Evolutionary conservation across 2,797 vertebrate species (phyloP), one percentile per base, ranked within the genome.

Genomic region (Neomorphus geoffroyi): DNA sequence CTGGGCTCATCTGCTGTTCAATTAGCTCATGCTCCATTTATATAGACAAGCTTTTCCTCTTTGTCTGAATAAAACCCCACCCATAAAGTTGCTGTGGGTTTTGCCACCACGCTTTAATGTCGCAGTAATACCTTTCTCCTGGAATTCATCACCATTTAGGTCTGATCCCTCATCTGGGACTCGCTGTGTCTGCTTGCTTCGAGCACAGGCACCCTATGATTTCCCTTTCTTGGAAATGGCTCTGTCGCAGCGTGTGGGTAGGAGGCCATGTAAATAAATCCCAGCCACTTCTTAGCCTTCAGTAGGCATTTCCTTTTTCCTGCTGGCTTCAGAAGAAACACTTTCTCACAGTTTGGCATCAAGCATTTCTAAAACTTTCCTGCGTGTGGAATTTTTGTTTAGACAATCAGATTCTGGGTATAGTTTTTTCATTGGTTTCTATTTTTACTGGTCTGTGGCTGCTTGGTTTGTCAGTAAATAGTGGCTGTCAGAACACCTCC

Each of bases 241-340:
- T 71, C 87, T 90, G 89, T 85, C 92, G 90, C 91, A 88, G 81
- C 88, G 10, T 81, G 43, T 82, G 86, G 85, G 92, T 84, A 91
- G 72, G 64, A 92, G 88, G 80, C 89, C 94, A 11, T 84, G 77
- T 92, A 96, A 97, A 97, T 93, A 96, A 94, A 91, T 58, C 50
- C 33, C 48, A 81, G 43, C 86, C 82, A 87, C 83, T 58, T 94
- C 90, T 90, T 93, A 88, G 90, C 79, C 79, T 94, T 22, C 45
- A 57, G 82, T 67, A 88, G 64, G 78, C 41, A 92, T 79, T 93
- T 94, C 66, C 92, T 85, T 73, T 87, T 94, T 96, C 94, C 89
- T 85, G 64, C 84, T 88, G 87, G 84, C 70, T 92, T 35, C 13
- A 85, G 81, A 61, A 93, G 88, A 96, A 94, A 95, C 80, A 16